Base-by-base conservation (phyloP, 2,888 invertebrate genomes). In the Oasisia sp. region DNA sequence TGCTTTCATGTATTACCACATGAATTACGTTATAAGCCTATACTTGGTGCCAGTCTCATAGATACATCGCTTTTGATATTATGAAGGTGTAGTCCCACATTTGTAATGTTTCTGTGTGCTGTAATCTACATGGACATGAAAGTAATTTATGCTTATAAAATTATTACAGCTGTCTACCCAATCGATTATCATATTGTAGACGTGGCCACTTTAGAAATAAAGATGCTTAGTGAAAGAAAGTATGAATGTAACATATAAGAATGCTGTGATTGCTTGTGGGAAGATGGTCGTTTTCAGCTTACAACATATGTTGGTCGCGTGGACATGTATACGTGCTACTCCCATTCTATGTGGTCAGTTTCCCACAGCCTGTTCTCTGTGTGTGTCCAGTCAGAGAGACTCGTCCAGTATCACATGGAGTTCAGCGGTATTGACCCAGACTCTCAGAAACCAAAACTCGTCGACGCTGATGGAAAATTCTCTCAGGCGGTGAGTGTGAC, bases 361-460 rank as follows among this genome's bases (percentile, higher is more conserved):
- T 27, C 4, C 27, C 27, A 74, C 27, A 27, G 27, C 27, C 74
- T 74, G 7, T 19, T 74, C 38, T 38, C 7, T 32, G 12, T 58
- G 90, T 89, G 94, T 94, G 89, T n/a, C n/a, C 94, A 96, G 96
- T 93, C 94, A n/a, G 93, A 94, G 74, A 94, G 95, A 92, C 93
- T 96, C 32, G 93, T 95, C 19, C 94, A 94, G 74, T 96, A 96
- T 93, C 93, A 93, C 45, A 95, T 94, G 92, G 94, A 95, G 92
- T 95, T 94, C 93, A 93, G 92, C 89, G 95, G 95, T 32, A 38
- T 95, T 89, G 95, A 95, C 92, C 93, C 94, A 89, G 95, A 94
- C 92, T 94, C 91, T 58, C 91, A 94, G 92, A 94, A 94, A 92
- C 94, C 95, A 45, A 93, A 94, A 89, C 92, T 95, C 1, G 94